Percentiles rank a stretch among this genome's conserved stretches.
phyloP scores from a whole-genome alignment of 2,888 invertebrate genomes.

The Drosophila cracens region DNA sequence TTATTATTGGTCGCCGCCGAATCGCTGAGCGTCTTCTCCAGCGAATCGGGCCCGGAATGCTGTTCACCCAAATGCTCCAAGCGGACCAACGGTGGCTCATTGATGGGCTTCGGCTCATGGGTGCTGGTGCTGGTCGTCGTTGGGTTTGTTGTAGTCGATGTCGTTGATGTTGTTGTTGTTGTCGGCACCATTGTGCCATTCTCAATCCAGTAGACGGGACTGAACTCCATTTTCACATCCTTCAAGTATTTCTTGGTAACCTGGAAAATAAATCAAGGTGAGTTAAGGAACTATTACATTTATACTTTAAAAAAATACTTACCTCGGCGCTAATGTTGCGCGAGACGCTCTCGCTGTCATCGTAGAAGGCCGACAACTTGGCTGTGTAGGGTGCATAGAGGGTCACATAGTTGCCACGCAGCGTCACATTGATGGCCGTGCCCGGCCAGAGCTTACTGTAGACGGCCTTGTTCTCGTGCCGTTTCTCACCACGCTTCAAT shows the following conservation, averaged over 20 bases:
- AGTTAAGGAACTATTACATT: background rate
- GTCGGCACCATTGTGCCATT: slow-evolving; percentile 93
- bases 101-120: slow-evolving; percentile 85
- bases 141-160: slow-evolving; percentile 86
- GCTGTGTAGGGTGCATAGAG: slow-evolving; percentile 91
- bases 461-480: slow-evolving; percentile 86
- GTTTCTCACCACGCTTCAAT: slow-evolving; percentile 86
- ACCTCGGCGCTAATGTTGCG: slow-evolving; percentile 83
- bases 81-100: slow-evolving; percentile 84
- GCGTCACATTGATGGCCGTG: slow-evolving; percentile 92
- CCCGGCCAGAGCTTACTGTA: slow-evolving; percentile 90
- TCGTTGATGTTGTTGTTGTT: slow-evolving; percentile 73
- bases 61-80: slow-evolving; percentile 76
- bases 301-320: slow-evolving; percentile 27
- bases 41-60: slow-evolving; percentile 79
- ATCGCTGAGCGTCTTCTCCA: slow-evolving; percentile 79
- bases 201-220: slow-evolving; percentile 91
- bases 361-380: slow-evolving; percentile 87
- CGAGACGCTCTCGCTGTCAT: slow-evolving; percentile 82
- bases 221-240: slow-evolving; percentile 90
- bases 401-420: slow-evolving; percentile 90
- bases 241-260: slow-evolving; percentile 88
- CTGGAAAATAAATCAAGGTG: slow-evolving; percentile 50
- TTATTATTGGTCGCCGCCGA: slow-evolving; percentile 63
- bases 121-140: slow-evolving; percentile 86